phyloP scores from a whole-genome alignment of 2,888 invertebrate species.

The Spisula subtruncata region DNA sequence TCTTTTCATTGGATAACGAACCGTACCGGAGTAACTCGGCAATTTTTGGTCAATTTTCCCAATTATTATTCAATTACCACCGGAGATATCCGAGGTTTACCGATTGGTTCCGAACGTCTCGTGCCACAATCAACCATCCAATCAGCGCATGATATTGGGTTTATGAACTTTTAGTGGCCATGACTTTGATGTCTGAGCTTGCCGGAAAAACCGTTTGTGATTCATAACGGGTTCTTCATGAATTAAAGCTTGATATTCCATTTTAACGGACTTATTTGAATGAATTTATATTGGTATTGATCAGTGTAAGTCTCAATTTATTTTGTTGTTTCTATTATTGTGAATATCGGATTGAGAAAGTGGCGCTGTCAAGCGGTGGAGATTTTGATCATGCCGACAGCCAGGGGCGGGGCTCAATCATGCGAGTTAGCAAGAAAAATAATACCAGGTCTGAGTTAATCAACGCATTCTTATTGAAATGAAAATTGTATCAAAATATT shows the following conservation, averaged over 20 bases:
- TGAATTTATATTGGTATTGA: not conserved
- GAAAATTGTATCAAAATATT: not conserved
- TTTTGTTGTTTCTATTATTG: not conserved
- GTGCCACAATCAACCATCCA: not conserved
- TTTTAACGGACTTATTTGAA: not conserved
- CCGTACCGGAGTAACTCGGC: not conserved
- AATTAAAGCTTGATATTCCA: not conserved
- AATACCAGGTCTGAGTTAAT: not conserved
- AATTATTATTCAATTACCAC: too few species aligned
- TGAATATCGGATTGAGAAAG: not conserved
- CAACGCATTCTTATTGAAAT: not conserved
- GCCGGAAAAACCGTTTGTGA: slow-evolving; percentile 3
- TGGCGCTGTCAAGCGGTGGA: too few species aligned
- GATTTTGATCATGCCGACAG: not conserved
- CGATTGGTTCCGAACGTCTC: not conserved
- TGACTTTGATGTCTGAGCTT: not conserved
- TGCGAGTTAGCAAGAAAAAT: not conserved
- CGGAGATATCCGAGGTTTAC: too few species aligned
- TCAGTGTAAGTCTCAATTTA: not conserved
- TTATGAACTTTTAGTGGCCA: slow-evolving; percentile 16
- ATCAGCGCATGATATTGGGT: not conserved
- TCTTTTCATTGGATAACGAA: not conserved
- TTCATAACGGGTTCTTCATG: not conserved
- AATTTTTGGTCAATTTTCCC: too few species aligned
- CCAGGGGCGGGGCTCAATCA: slow-evolving; percentile 3